phyloP scores from a whole-genome alignment of 2,797 vertebrate species.

The Danio tinwini region DNA sequence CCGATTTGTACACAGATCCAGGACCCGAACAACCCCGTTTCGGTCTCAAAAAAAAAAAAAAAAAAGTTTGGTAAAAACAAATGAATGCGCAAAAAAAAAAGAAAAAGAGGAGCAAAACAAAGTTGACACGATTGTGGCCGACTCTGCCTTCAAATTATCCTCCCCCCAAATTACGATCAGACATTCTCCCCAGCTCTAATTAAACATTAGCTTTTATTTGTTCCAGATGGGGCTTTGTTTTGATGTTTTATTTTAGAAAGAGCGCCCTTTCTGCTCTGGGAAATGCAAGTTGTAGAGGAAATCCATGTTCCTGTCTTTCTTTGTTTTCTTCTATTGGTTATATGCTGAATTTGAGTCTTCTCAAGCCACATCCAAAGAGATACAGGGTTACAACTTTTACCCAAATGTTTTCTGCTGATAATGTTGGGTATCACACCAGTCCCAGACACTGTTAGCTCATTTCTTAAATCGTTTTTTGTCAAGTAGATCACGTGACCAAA shows the following conservation, averaged over 20 bases:
- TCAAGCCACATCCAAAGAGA: neutral
- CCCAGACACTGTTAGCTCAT: neutral
- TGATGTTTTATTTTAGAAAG: slow-evolving; percentile 74
- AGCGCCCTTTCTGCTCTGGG: slow-evolving; percentile 67
- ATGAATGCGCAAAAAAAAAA: slow-evolving; percentile 63
- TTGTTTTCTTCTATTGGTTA: slow-evolving; percentile 12
- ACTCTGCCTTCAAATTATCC: slow-evolving; percentile 83
- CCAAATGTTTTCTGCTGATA: neutral
- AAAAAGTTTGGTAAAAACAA: slow-evolving; percentile 63
- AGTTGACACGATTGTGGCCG: slow-evolving; percentile 75
- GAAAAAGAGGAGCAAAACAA: slow-evolving; percentile 74
- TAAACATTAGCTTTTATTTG: slow-evolving; percentile 82
- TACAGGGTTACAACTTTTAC: neutral
- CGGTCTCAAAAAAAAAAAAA: slow-evolving; percentile 64
- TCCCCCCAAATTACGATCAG: slow-evolving; percentile 77
- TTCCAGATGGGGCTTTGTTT: slow-evolving; percentile 82
- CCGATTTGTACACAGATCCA: slow-evolving; percentile 60
- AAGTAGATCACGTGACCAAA: no score
- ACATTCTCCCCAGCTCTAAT: slow-evolving; percentile 82
- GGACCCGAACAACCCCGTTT: slow-evolving; percentile 66
- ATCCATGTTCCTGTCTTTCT: slow-evolving; percentile 50
- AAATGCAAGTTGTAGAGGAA: slow-evolving; percentile 55
- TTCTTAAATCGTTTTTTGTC: neutral
- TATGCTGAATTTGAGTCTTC: neutral
- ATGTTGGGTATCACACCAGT: neutral